phyloP scores from a whole-genome alignment of 2,113 vertebrate species.

The Oostethus manadensis region DNA sequence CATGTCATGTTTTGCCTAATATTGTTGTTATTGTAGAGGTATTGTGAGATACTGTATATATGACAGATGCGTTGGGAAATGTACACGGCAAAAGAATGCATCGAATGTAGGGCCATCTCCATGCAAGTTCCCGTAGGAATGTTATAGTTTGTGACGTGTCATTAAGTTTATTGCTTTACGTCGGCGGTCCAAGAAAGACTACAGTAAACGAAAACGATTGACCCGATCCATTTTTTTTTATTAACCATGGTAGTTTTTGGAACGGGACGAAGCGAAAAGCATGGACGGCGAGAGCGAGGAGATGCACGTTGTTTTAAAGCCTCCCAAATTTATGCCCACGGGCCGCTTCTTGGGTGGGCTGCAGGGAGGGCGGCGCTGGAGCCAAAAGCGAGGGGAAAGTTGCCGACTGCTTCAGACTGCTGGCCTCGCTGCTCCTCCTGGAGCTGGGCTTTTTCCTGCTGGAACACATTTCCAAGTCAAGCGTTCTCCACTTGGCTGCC shows the following conservation, averaged over 20 bases:
- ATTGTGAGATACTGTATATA: too few species aligned
- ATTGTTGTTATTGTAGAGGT: too few species aligned
- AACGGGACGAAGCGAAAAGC: constrained; percentile 44
- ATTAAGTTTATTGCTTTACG: constrained; percentile 23
- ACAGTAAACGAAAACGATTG: constrained; percentile 68
- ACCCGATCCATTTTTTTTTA: constrained; percentile 65
- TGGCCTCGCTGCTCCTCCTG: constrained; percentile 52
- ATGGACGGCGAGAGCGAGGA: constrained; percentile 44
- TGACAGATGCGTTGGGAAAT: too few species aligned
- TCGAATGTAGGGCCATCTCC: not conserved
- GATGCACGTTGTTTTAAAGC: constrained; percentile 77
- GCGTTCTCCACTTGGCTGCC: constrained; percentile 47
- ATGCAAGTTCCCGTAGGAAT: constrained; percentile 27
- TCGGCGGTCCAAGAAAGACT: constrained; percentile 4
- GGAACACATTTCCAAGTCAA: constrained; percentile 70
- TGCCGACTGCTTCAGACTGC: constrained; percentile 67
- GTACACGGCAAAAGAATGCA: too few species aligned
- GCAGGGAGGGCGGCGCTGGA: constrained; percentile 59
- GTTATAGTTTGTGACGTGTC: constrained; percentile 23
- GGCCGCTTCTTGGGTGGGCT: constrained; percentile 83
- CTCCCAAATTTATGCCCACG: constrained; percentile 81
- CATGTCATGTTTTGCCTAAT: too few species aligned
- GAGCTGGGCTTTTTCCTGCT: constrained; percentile 66
- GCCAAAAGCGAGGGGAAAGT: constrained; percentile 62
- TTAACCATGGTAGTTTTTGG: constrained; percentile 63